Percentiles rank a stretch among this genome's conserved stretches.
phyloP scores from a whole-genome alignment of 2,797 vertebrate species.

The Paedocypris micromegethes region DNA sequence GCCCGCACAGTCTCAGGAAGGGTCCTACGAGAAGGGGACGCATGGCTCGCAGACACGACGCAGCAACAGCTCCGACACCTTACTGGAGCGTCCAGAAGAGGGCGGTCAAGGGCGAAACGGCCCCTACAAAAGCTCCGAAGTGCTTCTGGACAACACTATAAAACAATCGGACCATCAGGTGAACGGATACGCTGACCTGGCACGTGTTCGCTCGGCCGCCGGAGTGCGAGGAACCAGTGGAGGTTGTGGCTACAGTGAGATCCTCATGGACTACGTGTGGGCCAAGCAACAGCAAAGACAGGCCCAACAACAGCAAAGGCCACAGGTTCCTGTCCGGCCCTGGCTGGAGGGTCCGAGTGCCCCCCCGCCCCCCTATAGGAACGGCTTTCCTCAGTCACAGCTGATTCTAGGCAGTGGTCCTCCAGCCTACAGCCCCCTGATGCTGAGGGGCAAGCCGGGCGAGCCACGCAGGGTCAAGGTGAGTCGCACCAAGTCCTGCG shows the following conservation, averaged over 20 bases:
- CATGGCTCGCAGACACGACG: conserved; percentile 62
- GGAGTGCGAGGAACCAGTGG: conserved; percentile 48
- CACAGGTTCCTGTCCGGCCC: conserved; percentile 53
- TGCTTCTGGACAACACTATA: conserved; percentile 59
- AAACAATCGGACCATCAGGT: conserved; percentile 47
- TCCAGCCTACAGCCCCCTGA: conserved; percentile 58
- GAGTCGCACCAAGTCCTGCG: conserved; percentile 77
- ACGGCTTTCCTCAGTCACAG: conserved; percentile 46
- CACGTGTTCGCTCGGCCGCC: conserved; percentile 39
- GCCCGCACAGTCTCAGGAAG: conserved; percentile 51
- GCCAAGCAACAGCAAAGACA: conserved; percentile 68
- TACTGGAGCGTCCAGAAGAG: conserved; percentile 64
- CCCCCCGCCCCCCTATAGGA: conserved; percentile 50
- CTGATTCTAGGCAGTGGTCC: conserved; percentile 48
- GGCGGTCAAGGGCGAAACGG: conserved; percentile 43
- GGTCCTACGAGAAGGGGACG: conserved; percentile 44
- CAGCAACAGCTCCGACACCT: conserved; percentile 76
- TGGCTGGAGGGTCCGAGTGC: conserved; percentile 53
- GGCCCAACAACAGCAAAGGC: conserved; percentile 52
- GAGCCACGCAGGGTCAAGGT: conserved; percentile 68
- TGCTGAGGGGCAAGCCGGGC: conserved; percentile 59
- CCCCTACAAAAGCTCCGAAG: conserved; percentile 67
- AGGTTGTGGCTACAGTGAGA: conserved; percentile 64
- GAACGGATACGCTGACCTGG: conserved; percentile 34
- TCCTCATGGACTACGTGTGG: conserved; percentile 78